A percentile compares a stretch with the other conserved stretches of the same genome.
phyloP scores from a whole-genome alignment of 2,888 invertebrate species.

The Exocentrus adspersus region DNA sequence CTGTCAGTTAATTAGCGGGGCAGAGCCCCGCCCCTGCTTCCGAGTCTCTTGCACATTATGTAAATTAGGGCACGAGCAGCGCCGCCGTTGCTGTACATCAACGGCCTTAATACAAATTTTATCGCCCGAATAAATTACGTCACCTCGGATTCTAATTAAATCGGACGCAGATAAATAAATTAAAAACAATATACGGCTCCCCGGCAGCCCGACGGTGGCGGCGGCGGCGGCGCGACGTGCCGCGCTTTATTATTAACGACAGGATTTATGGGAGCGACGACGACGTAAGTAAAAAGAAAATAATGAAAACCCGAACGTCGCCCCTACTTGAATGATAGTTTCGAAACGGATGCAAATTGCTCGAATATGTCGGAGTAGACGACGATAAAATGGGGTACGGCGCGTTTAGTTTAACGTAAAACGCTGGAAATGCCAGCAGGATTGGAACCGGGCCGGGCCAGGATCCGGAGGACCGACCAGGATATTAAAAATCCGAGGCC shows the following conservation, averaged over 20 bases:
- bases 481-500: background rate
- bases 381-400: conserved; percentile 14
- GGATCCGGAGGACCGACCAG: background rate
- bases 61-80: background rate
- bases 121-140: conserved; percentile 16
- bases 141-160: background rate
- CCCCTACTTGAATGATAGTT: conserved; percentile 9
- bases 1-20: no score
- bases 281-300: background rate
- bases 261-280: background rate
- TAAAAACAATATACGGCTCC: conserved; percentile 6
- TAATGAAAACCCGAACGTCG: background rate
- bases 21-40: no score
- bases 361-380: conserved; percentile 2
- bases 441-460: background rate
- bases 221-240: background rate
- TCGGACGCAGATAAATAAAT: conserved; percentile 5
- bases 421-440: background rate
- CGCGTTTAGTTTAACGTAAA: conserved; percentile 6
- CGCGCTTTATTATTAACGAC: background rate
- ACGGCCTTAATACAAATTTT: conserved; percentile 6
- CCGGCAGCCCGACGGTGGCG: no score
- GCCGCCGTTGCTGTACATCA: background rate
- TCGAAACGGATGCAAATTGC: conserved; percentile 1
- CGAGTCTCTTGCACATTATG: background rate